Conservation (phyloP, 2,113 vertebrate genomes). For the Egretta garzetta region DNA sequence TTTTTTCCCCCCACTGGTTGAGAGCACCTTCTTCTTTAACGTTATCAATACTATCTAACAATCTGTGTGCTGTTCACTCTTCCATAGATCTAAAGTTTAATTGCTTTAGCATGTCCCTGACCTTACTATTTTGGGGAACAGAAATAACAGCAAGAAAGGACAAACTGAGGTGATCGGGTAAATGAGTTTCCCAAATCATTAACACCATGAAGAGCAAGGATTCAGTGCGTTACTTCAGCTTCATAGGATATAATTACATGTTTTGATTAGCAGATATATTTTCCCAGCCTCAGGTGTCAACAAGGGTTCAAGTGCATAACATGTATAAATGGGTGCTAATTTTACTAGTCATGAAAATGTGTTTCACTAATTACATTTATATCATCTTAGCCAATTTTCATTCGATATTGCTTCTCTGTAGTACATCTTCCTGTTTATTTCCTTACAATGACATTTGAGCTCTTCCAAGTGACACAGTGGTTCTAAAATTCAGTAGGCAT, state of each 20-base stretch:
- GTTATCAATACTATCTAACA: background rate
- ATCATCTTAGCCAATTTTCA: conserved; percentile 62
- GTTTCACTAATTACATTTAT: conserved; percentile 66
- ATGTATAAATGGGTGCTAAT: conserved; percentile 72
- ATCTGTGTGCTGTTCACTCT: background rate
- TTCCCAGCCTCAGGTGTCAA: conserved; percentile 71
- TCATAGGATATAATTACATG: conserved; percentile 74
- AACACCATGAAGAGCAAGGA: conserved; percentile 57
- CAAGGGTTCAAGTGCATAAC: conserved; percentile 72
- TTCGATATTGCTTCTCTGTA: conserved; percentile 9
- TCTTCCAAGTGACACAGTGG: background rate
- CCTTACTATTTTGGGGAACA: conserved; percentile 46
- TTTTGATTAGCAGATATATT: conserved; percentile 74
- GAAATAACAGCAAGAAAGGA: conserved; percentile 12
- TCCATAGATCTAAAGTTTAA: background rate
- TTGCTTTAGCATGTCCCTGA: background rate
- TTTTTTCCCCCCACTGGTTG: background rate
- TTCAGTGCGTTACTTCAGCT: conserved; percentile 60
- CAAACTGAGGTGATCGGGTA: background rate
- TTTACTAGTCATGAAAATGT: conserved; percentile 67
- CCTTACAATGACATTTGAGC: conserved; percentile 47
- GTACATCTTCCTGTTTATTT: conserved; percentile 42
- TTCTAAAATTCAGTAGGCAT: background rate
- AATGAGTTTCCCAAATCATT: conserved; percentile 68
- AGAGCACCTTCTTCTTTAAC: background rate